Evolutionary conservation across 2,888 invertebrate species (phyloP), one percentile per base, ranked within the genome.

Genomic region (Diarsia rubi): DNA sequence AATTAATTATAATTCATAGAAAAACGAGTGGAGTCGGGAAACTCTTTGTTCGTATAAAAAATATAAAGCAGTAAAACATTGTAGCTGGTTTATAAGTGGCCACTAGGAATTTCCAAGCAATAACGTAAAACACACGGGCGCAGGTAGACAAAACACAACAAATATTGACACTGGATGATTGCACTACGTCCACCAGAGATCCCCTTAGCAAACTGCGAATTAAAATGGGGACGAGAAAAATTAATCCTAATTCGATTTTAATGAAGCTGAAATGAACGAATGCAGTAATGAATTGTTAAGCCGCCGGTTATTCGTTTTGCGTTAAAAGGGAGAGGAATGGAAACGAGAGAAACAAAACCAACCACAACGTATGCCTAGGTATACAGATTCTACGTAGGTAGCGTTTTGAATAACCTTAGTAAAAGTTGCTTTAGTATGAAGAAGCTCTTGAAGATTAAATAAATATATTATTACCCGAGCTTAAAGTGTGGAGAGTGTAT

Each of bases 221-320:
- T 95, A 95, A 96, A 96, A 95, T 92, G 91, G 95, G 96, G 94
- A 95, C 94, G 96, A 95, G 95, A 96, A 96, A 96, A 96, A 96
- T 95, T 96, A 96, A 96, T 96, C 96, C 96, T 96, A 96, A 96
- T 96, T 95, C 96, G 96, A 96, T 96, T 96, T 96, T 96, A 96
- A 96, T 96, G 96, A 96, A 96, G 94, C 93, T 93, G 92, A 94
- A 96, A 95, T 94, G 94, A 95, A 96, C 93, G 95, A 96, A 95
- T 95, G 94, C 93, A 93, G 91, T 95, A 95, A 96, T 96, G 95
- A 95, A 95, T 94, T 94, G 94, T 91, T 94, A 95, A 95, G 94
- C 94, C 91, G 89, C 92, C 84, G 92, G 91, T 92, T 93, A 92
- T 91, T 93, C 92, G 91, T 94, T 94, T 95, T 94, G 91, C 90